Base-by-base conservation (phyloP, 1,140 invertebrate species). In the Drosophila tsacasi region DNA sequence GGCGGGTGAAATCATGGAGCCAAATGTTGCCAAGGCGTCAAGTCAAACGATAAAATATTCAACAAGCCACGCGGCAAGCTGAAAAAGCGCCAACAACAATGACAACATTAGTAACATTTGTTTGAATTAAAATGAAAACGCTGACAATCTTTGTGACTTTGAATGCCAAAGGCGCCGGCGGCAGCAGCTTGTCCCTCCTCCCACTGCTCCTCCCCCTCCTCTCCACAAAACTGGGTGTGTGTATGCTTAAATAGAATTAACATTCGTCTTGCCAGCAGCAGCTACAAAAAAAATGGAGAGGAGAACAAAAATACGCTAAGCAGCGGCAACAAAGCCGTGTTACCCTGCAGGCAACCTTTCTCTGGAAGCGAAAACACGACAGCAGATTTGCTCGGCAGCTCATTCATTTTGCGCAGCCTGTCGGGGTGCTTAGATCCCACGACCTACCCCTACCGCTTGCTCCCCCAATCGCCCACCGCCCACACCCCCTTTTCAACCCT, bases 41-140 rank as follows among this genome's bases (percentile, higher is more conserved):
- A 89, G 86, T 82, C 85, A 89, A 89, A 89, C 86, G 85, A 90
- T 90, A 91, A 90, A 90, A 90, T 90, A 85, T 85, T 91, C 76
- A 89, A 82, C 76, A 82, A 89, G 75, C 80, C 54, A 57, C 21
- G 54, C 54, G 54, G 54, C 54, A 68, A 79, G 49, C 57, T 60
- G 54, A 40, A 61, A 35, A 63, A 61, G 44, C 59, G 71, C 25
- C 72, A 85, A 61, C 84, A 83, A 91, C 79, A 91, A 91, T 83
- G 80, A 81, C 80, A 91, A 90, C 83, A 90, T 92, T 76, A 79
- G 85, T 77, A 92, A 92, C 90, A 92, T 92, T 92, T 92, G 85
- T 92, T 92, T 92, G 83, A 90, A 92, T 92, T 92, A 92, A 92
- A 86, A 90, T 83, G 83, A 92, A 92, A 92, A 83, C 80, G 82